A percentile compares a stretch with the other conserved stretches of the same genome.
Conservation (phyloP, 2,113 vertebrate species). For the Microtus ochrogaster region DNA sequence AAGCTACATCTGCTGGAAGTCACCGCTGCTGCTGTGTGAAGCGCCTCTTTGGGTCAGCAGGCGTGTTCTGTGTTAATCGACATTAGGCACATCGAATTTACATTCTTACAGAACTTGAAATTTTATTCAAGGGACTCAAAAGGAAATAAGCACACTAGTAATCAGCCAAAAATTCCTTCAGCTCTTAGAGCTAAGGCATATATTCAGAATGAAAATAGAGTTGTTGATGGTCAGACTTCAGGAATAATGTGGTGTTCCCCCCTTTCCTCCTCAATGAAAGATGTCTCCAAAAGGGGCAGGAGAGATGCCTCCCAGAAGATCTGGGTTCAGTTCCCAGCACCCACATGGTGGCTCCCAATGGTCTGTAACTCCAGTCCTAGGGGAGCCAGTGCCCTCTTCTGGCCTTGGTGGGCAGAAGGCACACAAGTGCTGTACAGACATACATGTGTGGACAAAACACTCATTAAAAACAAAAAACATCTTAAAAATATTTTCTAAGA, state of each 20-base stretch:
- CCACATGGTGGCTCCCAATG: background rate
- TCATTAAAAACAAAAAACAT: background rate
- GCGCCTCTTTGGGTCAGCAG: background rate
- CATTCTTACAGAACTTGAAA: background rate
- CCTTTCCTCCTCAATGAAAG: background rate
- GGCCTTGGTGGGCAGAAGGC: background rate
- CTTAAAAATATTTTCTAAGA: background rate
- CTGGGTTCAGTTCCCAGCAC: background rate
- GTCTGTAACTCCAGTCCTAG: background rate
- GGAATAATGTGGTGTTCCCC: background rate
- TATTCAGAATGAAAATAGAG: background rate
- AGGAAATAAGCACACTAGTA: background rate
- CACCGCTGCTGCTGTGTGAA: background rate
- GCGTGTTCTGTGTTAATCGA: background rate
- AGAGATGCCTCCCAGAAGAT: background rate
- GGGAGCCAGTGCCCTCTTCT: background rate
- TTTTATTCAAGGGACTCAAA: background rate
- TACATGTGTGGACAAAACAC: background rate
- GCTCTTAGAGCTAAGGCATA: background rate
- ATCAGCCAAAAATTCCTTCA: background rate
- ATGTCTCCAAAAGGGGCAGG: background rate
- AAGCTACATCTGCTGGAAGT: background rate
- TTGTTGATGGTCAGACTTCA: background rate
- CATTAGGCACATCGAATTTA: background rate
- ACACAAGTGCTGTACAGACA: background rate